Conservation (phyloP, 2,888 invertebrate genomes). For the Acrobeloides nanus region DNA sequence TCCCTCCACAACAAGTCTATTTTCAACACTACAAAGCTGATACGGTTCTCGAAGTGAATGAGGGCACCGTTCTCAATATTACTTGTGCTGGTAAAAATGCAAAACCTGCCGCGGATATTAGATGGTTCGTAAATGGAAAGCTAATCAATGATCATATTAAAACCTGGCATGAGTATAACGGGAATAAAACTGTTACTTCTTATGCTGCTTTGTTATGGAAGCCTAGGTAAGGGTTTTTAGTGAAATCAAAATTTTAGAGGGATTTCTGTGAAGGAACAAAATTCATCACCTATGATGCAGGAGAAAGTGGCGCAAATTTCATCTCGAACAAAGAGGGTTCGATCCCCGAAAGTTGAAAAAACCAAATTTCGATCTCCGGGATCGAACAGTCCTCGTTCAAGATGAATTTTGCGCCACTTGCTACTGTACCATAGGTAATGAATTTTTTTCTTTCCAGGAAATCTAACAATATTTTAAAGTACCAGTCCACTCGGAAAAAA, state of each 20-base stretch:
- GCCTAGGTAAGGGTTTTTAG: conserved; percentile 21
- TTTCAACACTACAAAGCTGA: conserved; percentile 41
- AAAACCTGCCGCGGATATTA: conserved; percentile 37
- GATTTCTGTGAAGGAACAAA: not conserved
- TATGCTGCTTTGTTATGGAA: conserved; percentile 29
- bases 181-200: conserved; percentile 38
- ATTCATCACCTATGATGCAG: too few species aligned
- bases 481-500: too few species aligned
- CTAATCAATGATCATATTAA: conserved; percentile 30
- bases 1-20: conserved; percentile 34
- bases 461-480: too few species aligned
- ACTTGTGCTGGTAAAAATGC: conserved; percentile 43
- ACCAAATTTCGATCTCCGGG: too few species aligned
- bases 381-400: too few species aligned
- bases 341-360: too few species aligned
- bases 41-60: conserved; percentile 39
- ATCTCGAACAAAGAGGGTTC: too few species aligned
- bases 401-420: too few species aligned
- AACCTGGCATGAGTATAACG: conserved; percentile 25
- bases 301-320: too few species aligned
- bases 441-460: too few species aligned
- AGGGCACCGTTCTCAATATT: conserved; percentile 41
- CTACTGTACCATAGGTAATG: too few species aligned
- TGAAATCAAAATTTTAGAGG: too few species aligned
- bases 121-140: conserved; percentile 46